Base-by-base conservation (phyloP, 2,888 invertebrate species). In the Acleris literana region DNA sequence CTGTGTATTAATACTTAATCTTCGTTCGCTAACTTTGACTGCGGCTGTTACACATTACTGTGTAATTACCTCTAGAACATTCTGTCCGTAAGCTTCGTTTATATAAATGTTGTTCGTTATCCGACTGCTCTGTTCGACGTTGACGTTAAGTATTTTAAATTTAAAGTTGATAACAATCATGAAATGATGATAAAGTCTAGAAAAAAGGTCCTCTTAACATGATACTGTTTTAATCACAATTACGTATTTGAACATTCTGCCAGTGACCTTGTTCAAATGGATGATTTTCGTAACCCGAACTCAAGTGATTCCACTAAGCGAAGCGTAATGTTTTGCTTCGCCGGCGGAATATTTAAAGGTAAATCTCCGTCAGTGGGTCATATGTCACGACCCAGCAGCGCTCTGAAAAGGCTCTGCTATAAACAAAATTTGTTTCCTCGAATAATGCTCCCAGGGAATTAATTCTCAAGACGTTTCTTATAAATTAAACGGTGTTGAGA, bases 401-500 rank as follows among this genome's bases (percentile, higher is more conserved):
- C 63, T 71, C 70, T 74, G 74, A 74, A 76, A 79, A 77, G 76
- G 74, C 74, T 74, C 72, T 65, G 75, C 74, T 73, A 76, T 81
- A 77, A 79, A 78, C 76, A 78, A 76, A 77, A 77, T 76, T 74
- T 70, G 71, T 70, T 67, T 64, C 72, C 71, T 72, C 68, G 68
- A 69, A 71, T 68, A 72, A 72, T 72, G 73, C 77, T 72, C 74
- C 48, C 62, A 69, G 72, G 72, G 74, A 75, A 74, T 77, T 76
- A 77, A 75, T 79, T 74, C 74, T 70, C 75, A 70, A 75, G 77
- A 76, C 73, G 73, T 74, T 65, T 64, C 72, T 76, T 74, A 74
- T 73, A 73, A 75, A 74, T 76, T 74, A 74, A 78, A 79, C 73
- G 72, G 75, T 71, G 74, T 70, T 64, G 72, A 79, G 77, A 77